Conservation (phyloP, 2,113 vertebrate species). For the Rhipidura dahli region DNA sequence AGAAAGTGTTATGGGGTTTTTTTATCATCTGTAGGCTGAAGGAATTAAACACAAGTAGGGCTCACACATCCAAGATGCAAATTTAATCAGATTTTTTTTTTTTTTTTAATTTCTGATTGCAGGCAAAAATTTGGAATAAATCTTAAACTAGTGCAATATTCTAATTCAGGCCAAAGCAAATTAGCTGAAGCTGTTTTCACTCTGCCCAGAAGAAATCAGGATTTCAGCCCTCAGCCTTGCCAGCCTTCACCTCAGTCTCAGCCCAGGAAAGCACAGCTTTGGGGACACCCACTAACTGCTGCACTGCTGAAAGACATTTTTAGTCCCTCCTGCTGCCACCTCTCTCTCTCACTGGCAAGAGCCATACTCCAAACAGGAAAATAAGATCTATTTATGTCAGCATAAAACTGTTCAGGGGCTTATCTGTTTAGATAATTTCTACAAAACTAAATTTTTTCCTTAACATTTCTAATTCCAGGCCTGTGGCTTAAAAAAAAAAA, state of each 20-base stretch:
- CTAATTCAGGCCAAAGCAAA: neutral
- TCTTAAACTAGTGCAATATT: neutral
- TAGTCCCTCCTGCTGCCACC: neutral
- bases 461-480: neutral
- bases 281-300: neutral
- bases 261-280: neutral
- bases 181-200: neutral
- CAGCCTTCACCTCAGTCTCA: neutral
- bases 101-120: neutral
- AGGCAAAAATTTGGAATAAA: neutral
- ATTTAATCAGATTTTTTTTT: neutral
- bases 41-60: neutral
- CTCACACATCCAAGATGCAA: neutral
- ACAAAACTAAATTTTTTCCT: neutral
- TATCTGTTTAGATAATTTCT: neutral
- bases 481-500: neutral
- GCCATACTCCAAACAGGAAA: neutral
- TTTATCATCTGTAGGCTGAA: neutral
- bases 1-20: neutral
- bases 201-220: neutral
- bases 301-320: neutral
- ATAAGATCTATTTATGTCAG: neutral
- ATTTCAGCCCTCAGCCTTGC: neutral
- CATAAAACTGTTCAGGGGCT: neutral
- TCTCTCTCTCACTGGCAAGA: neutral